These are phyloP conservation scores for Stomatorhinus ivindoensis DNA, from an alignment of 2,113 vertebrate species.

Conservation along the genomic window DNA sequence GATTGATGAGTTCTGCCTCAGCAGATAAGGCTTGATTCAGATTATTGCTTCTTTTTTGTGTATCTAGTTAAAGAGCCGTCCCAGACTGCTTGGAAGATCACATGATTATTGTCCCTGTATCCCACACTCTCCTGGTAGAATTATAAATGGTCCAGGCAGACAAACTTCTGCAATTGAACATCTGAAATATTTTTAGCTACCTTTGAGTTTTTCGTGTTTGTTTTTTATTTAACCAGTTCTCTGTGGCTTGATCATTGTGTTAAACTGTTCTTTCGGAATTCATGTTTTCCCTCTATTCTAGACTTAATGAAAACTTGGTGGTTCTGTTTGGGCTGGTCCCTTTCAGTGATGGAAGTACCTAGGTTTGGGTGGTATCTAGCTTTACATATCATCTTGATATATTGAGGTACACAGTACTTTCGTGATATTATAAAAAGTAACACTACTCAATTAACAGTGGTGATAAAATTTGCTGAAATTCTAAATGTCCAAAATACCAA, in stretches of 20 bases:
- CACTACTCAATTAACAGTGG: neutral
- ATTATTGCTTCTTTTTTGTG: neutral
- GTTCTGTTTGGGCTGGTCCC: neutral
- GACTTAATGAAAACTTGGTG: neutral
- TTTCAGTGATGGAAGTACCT: neutral
- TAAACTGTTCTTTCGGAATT: neutral
- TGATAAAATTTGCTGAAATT: neutral
- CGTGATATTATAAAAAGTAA: neutral
- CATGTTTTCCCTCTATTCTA: neutral
- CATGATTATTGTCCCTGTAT: neutral
- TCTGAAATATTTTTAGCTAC: neutral
- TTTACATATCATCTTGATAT: neutral
- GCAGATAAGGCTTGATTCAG: neutral
- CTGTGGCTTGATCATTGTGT: neutral
- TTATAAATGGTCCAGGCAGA: neutral
- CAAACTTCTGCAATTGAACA: neutral
- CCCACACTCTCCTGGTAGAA: neutral
- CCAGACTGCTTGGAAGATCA: neutral
- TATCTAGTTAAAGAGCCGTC: neutral
- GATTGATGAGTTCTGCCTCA: constrained; percentile 13
- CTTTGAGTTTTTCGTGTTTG: neutral
- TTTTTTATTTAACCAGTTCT: neutral
- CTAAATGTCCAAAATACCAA: neutral
- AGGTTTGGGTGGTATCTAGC: neutral
- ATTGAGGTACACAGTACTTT: neutral